These are phyloP conservation scores for Clupea harengus DNA, from an alignment of 2,113 vertebrate genomes.

Conservation along the genomic window DNA sequence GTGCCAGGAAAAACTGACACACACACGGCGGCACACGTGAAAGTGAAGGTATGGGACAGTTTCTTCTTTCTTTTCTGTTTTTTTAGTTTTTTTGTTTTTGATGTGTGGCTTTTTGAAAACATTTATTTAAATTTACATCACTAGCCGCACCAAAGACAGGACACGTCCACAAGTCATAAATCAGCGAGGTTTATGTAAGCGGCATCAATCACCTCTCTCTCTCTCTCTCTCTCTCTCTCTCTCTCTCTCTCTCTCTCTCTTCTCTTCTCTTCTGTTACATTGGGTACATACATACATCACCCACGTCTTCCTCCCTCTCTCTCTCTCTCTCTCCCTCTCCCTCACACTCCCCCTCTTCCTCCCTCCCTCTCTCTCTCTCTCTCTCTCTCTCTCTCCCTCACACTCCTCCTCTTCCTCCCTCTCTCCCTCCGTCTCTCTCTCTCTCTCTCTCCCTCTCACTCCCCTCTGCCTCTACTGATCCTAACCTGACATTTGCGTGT, in stretches of 20 bases:
- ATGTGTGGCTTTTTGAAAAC: background rate
- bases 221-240: background rate
- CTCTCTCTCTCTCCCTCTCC: background rate
- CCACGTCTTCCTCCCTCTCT: background rate
- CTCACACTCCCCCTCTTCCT: background rate
- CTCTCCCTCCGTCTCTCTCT: background rate
- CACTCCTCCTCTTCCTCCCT: background rate
- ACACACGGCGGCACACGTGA: background rate
- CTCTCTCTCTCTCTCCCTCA: background rate
- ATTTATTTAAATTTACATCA: conserved; percentile 9
- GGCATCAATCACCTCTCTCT: background rate
- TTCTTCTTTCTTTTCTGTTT: background rate
- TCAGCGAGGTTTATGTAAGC: conserved; percentile 37
- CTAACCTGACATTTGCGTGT: conserved; percentile 36
- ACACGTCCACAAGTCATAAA: conserved; percentile 8
- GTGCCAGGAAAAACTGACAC: background rate
- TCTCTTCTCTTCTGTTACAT: background rate
- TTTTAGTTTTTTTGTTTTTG: background rate
- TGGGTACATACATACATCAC: background rate
- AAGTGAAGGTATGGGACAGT: background rate
- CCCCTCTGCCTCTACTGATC: background rate
- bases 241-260: background rate
- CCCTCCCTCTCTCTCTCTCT: background rate
- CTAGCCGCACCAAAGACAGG: background rate
- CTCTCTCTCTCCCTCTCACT: background rate